Percentiles rank a stretch among this genome's conserved stretches.
These are phyloP conservation scores for Dendrolimus kikuchii DNA, from an alignment of 1,140 invertebrate species.

Conservation along the genomic window DNA sequence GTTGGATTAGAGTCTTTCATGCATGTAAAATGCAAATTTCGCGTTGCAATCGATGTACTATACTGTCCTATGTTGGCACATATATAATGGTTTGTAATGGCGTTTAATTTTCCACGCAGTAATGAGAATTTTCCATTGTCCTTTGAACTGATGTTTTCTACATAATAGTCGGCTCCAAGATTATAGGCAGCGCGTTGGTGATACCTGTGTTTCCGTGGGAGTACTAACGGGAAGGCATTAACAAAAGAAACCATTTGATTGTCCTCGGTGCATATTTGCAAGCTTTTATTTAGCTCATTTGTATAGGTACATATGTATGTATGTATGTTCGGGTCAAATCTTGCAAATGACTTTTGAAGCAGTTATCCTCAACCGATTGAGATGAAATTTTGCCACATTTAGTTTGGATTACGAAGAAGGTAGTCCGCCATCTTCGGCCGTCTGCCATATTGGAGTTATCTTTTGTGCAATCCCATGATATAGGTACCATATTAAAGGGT, in stretches of 20 bases:
- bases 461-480: too few relatives aligned
- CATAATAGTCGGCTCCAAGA: slow-evolving; percentile 47
- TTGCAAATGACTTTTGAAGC: too few relatives aligned
- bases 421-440: too few relatives aligned
- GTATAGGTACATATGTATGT: too few relatives aligned
- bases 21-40: slow-evolving; percentile 39
- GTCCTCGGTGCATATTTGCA: neutral
- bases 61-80: slow-evolving; percentile 9
- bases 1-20: slow-evolving; percentile 12
- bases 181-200: slow-evolving; percentile 46
- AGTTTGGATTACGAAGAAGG: too few relatives aligned
- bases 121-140: slow-evolving; percentile 46
- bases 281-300: too few relatives aligned
- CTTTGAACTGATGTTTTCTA: slow-evolving; percentile 46
- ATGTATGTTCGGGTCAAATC: too few relatives aligned
- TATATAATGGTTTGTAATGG: slow-evolving; percentile 38
- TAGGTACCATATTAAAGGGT: too few relatives aligned
- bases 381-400: too few relatives aligned
- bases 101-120: slow-evolving; percentile 51
- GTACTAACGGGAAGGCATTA: slow-evolving; percentile 44
- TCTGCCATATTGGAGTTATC: too few relatives aligned
- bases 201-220: slow-evolving; percentile 45
- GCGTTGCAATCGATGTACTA: slow-evolving; percentile 13
- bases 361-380: too few relatives aligned
- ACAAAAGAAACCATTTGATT: slow-evolving; percentile 48